Base-by-base conservation (phyloP, 2,888 invertebrate species). In the Cylloceria caligata region DNA sequence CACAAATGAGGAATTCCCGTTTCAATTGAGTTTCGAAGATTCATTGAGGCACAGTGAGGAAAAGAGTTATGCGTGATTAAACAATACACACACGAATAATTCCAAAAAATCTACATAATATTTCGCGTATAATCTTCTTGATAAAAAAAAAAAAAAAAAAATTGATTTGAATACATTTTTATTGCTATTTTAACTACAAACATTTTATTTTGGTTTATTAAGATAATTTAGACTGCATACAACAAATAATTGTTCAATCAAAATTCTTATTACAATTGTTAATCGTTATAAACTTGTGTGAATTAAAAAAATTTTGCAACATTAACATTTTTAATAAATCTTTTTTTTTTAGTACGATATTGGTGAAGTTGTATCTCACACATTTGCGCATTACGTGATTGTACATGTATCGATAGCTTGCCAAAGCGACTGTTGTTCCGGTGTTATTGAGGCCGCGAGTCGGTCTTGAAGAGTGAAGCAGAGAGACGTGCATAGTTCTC, bases 401-500 rank as follows among this genome's bases (percentile, higher is more conserved):
- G 13, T 49, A 19, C 47, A 30, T 34, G 19, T 45, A n/a, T 49
- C 49, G 21, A 42, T 34, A 19, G 11, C 19, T 34, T 13, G 47
- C 9, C 9, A 30, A 49, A 47, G 34, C 16, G 47, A 36, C 52
- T 27, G 36, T 69, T 67, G 71, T 39, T 60, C 68, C 74, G 80
- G 75, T 71, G 47, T 80, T 75, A 80, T 80, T 69, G 57, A 80
- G 71, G 75, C 65, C 62, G 19, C 47, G 47, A 57, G 57, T 49
- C 60, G 60, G 42, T 47, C 55, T 71, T 30, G 39, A 55, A 49
- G 65, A 67, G 45, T 19, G 36, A 55, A 24, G 64, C 24, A 65
- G 4, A 64, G 68, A 27, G 64, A 68, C 42, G 64, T 78, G 69
- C 74, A 80, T 80, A 80, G 76, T 71, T 80, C 80, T 75, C 67